A percentile compares a stretch with the other conserved stretches of the same genome.
These are phyloP conservation scores for Balearica regulorum DNA, from an alignment of 2,797 vertebrate genomes.

Conservation along the genomic window DNA sequence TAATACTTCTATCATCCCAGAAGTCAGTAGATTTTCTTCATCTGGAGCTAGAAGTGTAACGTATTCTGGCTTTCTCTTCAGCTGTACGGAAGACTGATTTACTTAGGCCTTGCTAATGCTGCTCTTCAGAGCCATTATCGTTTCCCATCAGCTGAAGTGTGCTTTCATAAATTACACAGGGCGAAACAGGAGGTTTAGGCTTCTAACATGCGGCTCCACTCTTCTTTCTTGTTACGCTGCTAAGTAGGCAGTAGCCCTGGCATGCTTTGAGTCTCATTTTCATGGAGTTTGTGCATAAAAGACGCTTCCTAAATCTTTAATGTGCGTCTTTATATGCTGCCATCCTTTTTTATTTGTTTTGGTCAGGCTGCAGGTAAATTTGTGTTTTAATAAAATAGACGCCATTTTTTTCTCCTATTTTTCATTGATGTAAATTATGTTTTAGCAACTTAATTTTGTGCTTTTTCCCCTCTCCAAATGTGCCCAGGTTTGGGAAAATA, in stretches of 20 bases:
- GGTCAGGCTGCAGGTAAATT: background rate
- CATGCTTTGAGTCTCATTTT: background rate
- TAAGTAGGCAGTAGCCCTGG: background rate
- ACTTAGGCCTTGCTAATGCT: background rate
- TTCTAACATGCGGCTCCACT: background rate
- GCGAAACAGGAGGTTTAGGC: background rate
- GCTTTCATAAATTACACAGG: background rate
- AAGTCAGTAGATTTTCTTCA: conserved; percentile 26
- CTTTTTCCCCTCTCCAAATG: background rate
- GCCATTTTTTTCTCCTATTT: background rate
- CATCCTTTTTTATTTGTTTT: background rate
- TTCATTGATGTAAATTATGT: background rate
- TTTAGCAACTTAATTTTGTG: background rate
- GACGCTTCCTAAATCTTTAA: background rate
- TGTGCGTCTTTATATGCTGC: background rate
- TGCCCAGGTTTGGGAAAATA: background rate
- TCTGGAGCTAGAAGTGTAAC: background rate
- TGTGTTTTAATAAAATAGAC: background rate
- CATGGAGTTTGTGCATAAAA: background rate
- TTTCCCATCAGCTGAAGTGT: background rate
- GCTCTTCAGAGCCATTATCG: background rate
- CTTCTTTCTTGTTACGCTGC: background rate
- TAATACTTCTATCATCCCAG: conserved; percentile 6
- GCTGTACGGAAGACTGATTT: background rate
- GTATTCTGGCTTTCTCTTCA: background rate